phyloP scores from a whole-genome alignment of 2,797 vertebrate genomes.

The Coregonus suidteri region DNA sequence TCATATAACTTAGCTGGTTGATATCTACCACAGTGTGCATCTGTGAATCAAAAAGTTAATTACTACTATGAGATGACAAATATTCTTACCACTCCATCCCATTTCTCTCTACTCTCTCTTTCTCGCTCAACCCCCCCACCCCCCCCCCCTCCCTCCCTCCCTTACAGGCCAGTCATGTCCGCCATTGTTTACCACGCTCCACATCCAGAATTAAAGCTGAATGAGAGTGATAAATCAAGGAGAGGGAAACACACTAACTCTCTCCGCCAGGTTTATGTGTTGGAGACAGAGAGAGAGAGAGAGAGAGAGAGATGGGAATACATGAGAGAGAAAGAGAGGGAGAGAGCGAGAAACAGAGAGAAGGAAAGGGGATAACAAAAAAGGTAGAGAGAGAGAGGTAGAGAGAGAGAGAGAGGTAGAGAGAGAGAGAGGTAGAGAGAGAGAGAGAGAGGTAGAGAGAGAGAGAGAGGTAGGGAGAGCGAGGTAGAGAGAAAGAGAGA shows the following conservation, averaged over 20 bases:
- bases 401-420: slow-evolving; percentile 11
- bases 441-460: slow-evolving; percentile 52
- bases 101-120: slow-evolving; percentile 19
- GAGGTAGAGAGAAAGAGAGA: slow-evolving; percentile 29
- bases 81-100: slow-evolving; percentile 50
- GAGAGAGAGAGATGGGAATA: slow-evolving; percentile 56
- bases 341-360: slow-evolving; percentile 46
- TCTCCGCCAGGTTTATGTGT: slow-evolving; percentile 71
- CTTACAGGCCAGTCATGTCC: slow-evolving; percentile 78
- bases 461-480: slow-evolving; percentile 60
- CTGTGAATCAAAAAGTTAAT: slow-evolving; percentile 71
- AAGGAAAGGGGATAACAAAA: slow-evolving; percentile 24
- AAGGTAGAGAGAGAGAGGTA: slow-evolving; percentile 52
- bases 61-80: slow-evolving; percentile 51
- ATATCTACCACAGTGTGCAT: slow-evolving; percentile 57
- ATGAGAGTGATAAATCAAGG: slow-evolving; percentile 79
- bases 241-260: slow-evolving; percentile 68
- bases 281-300: slow-evolving; percentile 61
- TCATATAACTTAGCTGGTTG: slow-evolving; percentile 48
- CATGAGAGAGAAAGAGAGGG: slow-evolving; percentile 54
- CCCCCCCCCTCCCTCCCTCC: no score
- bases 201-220: slow-evolving; percentile 80
- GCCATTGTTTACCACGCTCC: slow-evolving; percentile 70
- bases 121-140: slow-evolving; percentile 14
- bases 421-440: slow-evolving; percentile 46